phyloP scores from a whole-genome alignment of 2,888 invertebrate species.

The Ectobius pallidus region DNA sequence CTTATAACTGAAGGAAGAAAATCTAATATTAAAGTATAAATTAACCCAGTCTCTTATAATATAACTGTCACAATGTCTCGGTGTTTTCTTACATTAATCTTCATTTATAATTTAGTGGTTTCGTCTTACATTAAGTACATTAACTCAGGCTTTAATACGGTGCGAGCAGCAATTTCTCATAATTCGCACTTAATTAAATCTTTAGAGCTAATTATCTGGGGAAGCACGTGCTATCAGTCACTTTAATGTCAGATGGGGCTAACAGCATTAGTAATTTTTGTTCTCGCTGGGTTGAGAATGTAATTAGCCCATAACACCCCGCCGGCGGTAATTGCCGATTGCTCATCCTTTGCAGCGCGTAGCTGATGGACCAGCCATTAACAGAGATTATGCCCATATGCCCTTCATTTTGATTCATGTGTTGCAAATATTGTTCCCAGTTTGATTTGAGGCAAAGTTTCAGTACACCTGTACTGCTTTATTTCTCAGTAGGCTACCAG shows the following conservation, averaged over 20 bases:
- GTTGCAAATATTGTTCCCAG: too few species aligned
- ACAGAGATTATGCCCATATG: too few species aligned
- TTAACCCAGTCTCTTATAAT: too few species aligned
- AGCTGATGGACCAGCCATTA: conserved; percentile 2
- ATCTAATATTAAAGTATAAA: too few species aligned
- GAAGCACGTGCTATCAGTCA: conserved; percentile 31
- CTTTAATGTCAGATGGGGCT: conserved; percentile 6
- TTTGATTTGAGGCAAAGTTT: too few species aligned
- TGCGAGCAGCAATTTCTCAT: conserved; percentile 21
- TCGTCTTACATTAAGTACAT: neutral
- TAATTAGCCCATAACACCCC: conserved; percentile 20
- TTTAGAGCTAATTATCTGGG: conserved; percentile 34
- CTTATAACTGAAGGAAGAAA: too few species aligned
- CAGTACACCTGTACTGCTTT: too few species aligned
- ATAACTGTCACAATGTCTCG: too few species aligned
- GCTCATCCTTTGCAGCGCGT: conserved; percentile 19
- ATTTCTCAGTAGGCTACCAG: too few species aligned
- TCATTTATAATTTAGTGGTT: neutral
- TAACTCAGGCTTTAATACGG: neutral
- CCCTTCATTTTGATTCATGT: too few species aligned
- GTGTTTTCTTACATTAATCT: conserved; percentile 16
- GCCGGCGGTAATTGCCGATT: conserved; percentile 22
- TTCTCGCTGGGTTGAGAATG: neutral
- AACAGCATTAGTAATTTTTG: conserved; percentile 29
- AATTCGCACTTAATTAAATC: conserved; percentile 40